phyloP scores from a whole-genome alignment of 1,140 invertebrate species.

The Brachystomella parvula region DNA sequence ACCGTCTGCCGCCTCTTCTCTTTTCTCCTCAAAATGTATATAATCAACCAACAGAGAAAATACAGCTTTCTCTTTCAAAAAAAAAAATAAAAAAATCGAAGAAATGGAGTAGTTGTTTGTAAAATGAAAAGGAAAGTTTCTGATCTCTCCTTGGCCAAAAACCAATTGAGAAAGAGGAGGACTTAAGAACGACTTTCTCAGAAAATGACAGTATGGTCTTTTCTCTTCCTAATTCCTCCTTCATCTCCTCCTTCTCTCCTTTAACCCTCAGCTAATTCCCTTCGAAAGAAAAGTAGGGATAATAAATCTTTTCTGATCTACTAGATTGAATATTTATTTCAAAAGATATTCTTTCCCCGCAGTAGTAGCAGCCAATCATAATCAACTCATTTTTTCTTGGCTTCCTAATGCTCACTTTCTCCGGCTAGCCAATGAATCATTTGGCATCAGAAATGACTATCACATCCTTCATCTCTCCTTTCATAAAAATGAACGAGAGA shows the following conservation, averaged over 20 bases:
- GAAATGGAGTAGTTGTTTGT: conserved; percentile 8
- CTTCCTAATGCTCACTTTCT: no score
- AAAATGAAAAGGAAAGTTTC: conserved; percentile 4
- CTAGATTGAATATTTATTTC: neutral
- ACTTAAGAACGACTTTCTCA: neutral
- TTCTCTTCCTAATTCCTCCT: neutral
- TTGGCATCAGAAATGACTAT: no score
- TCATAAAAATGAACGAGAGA: no score
- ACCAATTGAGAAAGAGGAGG: neutral
- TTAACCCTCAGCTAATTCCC: neutral
- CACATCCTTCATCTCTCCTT: no score
- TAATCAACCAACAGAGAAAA: neutral
- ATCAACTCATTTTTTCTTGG: no score
- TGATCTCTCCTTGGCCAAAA: neutral
- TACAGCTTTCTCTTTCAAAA: no score
- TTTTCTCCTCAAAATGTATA: neutral
- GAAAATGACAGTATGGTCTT: neutral
- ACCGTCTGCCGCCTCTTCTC: neutral
- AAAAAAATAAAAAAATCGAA: neutral
- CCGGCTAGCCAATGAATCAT: no score
- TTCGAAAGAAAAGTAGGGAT: neutral
- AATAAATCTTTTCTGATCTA: neutral
- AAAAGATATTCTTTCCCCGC: no score
- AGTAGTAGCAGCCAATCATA: no score
- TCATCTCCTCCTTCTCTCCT: neutral